Evolutionary conservation across 1,140 invertebrate genomes (phyloP).

Genomic region (Zaprionus lachaisei): DNA sequence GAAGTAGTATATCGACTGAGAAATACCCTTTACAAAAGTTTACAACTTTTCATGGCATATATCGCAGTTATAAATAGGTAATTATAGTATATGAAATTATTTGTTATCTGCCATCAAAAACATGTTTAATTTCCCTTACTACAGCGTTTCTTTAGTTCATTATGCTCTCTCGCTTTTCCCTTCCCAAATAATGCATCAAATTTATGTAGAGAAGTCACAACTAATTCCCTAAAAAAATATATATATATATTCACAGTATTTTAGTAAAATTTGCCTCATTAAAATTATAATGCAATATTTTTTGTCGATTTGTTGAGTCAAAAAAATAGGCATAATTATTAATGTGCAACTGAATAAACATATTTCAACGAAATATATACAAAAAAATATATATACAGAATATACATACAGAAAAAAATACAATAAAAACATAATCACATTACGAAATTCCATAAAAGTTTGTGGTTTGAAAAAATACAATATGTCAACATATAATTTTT

Average conservation of each 20-base stretch:
- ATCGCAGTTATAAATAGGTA: no score
- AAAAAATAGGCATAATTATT: background rate
- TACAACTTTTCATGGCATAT: no score
- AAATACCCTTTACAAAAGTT: background rate
- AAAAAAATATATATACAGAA: background rate
- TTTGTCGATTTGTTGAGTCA: conserved; percentile 4
- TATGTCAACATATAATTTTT: background rate
- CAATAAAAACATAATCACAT: conserved; percentile 4
- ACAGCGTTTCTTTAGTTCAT: background rate
- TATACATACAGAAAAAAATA: background rate
- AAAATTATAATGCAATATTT: conserved; percentile 17
- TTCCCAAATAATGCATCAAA: conserved; percentile 9
- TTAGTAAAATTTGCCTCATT: conserved; percentile 3
- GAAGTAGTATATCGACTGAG: background rate
- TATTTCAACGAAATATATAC: background rate
- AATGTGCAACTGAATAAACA: background rate
- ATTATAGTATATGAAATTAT: no score
- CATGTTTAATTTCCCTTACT: background rate
- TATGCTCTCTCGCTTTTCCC: background rate
- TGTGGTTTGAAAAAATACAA: background rate
- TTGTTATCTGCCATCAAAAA: background rate
- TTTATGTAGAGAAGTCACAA: conserved; percentile 31
- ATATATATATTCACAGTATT: conserved; percentile 6
- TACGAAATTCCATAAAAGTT: background rate
- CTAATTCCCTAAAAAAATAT: conserved; percentile 16